Percentiles rank a stretch among this genome's conserved stretches.
phyloP scores from a whole-genome alignment of 37 sponge, comb jelly and placozoan genomes.

The Theonella swinhoei region DNA sequence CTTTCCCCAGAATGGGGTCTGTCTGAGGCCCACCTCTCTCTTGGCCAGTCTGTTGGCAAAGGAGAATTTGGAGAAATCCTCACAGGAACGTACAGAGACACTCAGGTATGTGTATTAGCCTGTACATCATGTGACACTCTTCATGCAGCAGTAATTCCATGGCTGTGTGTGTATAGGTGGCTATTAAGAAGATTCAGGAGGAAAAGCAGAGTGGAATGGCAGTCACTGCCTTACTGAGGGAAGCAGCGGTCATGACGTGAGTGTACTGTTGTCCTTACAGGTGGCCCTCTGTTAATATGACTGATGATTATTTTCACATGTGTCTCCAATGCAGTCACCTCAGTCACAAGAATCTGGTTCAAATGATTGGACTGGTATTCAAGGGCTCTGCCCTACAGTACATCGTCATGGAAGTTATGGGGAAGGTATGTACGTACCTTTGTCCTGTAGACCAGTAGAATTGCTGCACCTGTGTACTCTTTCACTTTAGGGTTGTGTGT shows the following conservation, averaged over 20 bases:
- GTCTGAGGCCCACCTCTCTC: slow-evolving; percentile 51
- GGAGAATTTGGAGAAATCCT: slow-evolving; percentile 97
- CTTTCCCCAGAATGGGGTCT: slow-evolving; percentile 77
- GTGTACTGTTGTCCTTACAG: slow-evolving; percentile 8
- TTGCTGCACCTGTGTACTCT: too few species aligned
- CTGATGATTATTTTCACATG: too few species aligned
- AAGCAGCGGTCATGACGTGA: slow-evolving; percentile 77
- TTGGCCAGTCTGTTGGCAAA: slow-evolving; percentile 55
- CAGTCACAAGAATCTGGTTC: slow-evolving; percentile 83
- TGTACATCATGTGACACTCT: background rate
- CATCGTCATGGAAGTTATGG: slow-evolving; percentile 80
- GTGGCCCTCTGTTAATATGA: too few species aligned
- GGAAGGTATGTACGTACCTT: slow-evolving; percentile 66
- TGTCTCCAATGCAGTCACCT: slow-evolving; percentile 77
- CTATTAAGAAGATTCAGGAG: slow-evolving; percentile 80
- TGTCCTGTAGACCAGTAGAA: too few species aligned
- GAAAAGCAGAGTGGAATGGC: slow-evolving; percentile 19
- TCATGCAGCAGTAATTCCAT: background rate
- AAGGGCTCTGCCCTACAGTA: slow-evolving; percentile 27
- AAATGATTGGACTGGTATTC: slow-evolving; percentile 82
- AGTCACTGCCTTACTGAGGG: slow-evolving; percentile 31
- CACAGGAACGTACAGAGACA: slow-evolving; percentile 72
- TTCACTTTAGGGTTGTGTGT: too few species aligned
- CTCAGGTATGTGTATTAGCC: background rate
- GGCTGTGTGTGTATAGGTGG: slow-evolving; percentile 42